Evolutionary conservation across 2,797 vertebrate species (phyloP).

Genomic region (Gastrophryne carolinensis): DNA sequence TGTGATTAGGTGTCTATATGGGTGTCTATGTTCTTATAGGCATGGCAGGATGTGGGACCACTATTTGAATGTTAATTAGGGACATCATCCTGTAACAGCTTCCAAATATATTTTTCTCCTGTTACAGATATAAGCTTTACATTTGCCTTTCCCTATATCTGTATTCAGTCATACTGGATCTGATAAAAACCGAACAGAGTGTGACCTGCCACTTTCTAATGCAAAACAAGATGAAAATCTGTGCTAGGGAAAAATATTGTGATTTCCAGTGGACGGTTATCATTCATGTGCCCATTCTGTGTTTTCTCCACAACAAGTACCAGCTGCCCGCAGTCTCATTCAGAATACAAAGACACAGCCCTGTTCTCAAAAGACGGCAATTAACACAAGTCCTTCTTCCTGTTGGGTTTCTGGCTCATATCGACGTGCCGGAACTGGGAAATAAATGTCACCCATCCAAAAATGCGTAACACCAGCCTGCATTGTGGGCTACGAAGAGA

Average conservation of each 20-base stretch:
- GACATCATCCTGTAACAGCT: no score
- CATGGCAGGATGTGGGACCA: no score
- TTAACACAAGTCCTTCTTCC: slow-evolving; percentile 38
- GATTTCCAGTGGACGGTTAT: not conserved
- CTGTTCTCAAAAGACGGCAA: slow-evolving; percentile 34
- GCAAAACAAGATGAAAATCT: not conserved
- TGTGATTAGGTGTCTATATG: no score
- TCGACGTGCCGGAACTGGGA: not conserved
- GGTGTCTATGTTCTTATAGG: no score
- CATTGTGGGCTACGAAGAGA: not conserved
- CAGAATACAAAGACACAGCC: slow-evolving; percentile 13
- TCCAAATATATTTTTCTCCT: no score
- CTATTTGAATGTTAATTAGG: no score
- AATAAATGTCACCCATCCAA: slow-evolving; percentile 30
- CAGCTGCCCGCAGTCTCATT: slow-evolving; percentile 33
- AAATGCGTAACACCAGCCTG: not conserved
- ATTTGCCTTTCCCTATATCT: not conserved
- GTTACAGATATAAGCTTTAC: no score
- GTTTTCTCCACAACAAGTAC: slow-evolving; percentile 6
- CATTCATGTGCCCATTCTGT: not conserved
- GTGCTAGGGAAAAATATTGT: slow-evolving; percentile 1
- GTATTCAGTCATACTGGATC: no score
- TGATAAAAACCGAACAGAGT: not conserved
- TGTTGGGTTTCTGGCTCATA: slow-evolving; percentile 42
- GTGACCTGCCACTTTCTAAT: not conserved